These are phyloP conservation scores for Cyanoramphus novaezelandiae DNA, from an alignment of 2,113 vertebrate genomes.

Conservation along the genomic window DNA sequence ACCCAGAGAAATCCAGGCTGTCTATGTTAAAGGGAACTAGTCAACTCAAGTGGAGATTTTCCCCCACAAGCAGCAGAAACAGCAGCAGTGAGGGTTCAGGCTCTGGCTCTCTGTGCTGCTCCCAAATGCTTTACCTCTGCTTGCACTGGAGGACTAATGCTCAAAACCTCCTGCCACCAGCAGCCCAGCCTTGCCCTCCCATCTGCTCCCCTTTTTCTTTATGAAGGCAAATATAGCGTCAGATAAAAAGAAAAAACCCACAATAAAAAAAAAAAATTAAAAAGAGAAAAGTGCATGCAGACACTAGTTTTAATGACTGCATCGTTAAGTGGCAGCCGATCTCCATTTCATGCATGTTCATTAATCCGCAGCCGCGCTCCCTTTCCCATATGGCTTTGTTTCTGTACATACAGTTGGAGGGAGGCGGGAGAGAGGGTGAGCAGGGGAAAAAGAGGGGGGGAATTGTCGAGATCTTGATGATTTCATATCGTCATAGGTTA, in stretches of 20 bases:
- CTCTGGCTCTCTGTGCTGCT: background rate
- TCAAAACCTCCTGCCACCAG: background rate
- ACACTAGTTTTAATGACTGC: background rate
- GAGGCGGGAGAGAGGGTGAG: background rate
- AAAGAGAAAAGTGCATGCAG: fast-evolving
- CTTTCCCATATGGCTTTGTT: constrained; percentile 47
- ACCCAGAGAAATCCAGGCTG: background rate
- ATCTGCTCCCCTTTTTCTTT: background rate
- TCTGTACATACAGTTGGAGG: background rate
- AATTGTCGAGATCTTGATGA: background rate
- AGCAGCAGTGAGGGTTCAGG: background rate
- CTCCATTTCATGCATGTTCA: constrained; percentile 32
- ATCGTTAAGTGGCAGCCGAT: background rate
- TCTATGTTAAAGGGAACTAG: fast-evolving
- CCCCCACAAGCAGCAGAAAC: background rate
- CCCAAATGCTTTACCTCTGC: background rate
- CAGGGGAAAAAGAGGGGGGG: background rate
- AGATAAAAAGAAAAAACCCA: background rate
- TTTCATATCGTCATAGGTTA: constrained; percentile 14
- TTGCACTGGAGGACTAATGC: background rate
- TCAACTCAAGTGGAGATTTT: background rate
- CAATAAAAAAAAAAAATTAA: background rate
- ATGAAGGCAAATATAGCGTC: background rate
- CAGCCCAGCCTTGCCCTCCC: background rate
- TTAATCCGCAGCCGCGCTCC: background rate